Base-by-base conservation (phyloP, 2,888 invertebrate species). In the Stictocephala bisonia region DNA sequence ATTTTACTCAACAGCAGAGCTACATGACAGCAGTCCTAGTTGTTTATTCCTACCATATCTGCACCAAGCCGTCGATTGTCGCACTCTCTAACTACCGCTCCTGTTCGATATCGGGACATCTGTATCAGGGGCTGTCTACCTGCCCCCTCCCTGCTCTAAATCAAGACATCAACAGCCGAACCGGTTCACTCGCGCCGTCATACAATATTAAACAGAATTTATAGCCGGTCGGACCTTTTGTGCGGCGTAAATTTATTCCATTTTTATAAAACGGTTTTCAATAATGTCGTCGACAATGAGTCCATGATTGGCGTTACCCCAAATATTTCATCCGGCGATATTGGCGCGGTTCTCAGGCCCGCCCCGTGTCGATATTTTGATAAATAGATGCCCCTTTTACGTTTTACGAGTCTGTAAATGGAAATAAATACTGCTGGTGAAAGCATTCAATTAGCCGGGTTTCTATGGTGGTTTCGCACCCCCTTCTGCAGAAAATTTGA, bases 251-350 rank as follows among this genome's bases (percentile, higher is more conserved):
- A 64, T 64, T 64, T 64, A 64, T 64, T 64, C 64, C 64, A 26
- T 64, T 64, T 64, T 64, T 64, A 64, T 27, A 64, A 64, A 64
- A 64, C 64, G 64, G 64, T 64, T 64, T 64, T 64, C 64, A 64
- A 64, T 64, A 64, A 64, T 64, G 64, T 64, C 64, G 64, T 40
- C 26, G 41, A 64, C 64, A 64, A 64, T 64, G 64, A 44, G 64
- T 7, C 11, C 44, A 27, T 64, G 64, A 64, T 64, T 64, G 64
- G 64, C 64, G 64, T 64, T 44, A 27, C 64, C 64, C 64, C 44
- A 64, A 64, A 64, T 64, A 64, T 64, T 64, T 64, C 64, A 64
- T 26, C 15, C 22, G 35, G 40, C 11, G 18, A 60, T 35, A 44
- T 44, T 40, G 22, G 26, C n/a, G n/a, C 11, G 22, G 60, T 60